Evolutionary conservation across 2,888 invertebrate species (phyloP), one percentile per base, ranked within the genome.

Genomic region (Charanyca ferruginea): DNA sequence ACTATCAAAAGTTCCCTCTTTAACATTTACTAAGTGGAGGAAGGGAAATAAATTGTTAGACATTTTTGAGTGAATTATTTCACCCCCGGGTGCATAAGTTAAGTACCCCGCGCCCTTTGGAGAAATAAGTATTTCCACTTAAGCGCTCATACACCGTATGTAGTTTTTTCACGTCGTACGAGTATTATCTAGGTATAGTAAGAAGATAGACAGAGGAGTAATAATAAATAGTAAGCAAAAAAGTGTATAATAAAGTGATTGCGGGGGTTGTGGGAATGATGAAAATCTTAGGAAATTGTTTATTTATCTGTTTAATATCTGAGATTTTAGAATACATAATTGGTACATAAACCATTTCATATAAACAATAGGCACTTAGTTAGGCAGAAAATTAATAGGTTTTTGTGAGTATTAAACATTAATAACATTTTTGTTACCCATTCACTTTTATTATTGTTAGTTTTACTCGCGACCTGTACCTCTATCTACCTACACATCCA

Each of bases 31-130:
- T 81, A 78, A 75, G 71, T 73, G 84, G 74, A 72, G 79, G 78
- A 66, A 77, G 82, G 80, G 78, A 81, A 86, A 87, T 84, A 85
- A 88, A 88, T 87, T 88, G 85, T 84, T 83, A 87, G 84, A 85
- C 87, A 83, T 89, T 88, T 88, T 85, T 84, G 81, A 85, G 83
- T 83, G 85, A 87, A 87, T 84, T 86, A 90, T 88, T 84, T 86
- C 83, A 85, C 90, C 89, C 89, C 74, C 54, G 90, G 88, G 90
- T 83, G 80, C 79, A 88, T 86, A 85, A 84, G 84, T 84, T 85
- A 85, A 84, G 85, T 85, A 87, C 86, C 83, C 77, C 79, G 79
- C 83, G 79, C 83, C 83, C 83, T 83, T 81, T 77, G 61, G 47
- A 54, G 64, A 55, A 71, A 79, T 79, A 79, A 74, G 75, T 69